Conservation (phyloP, 2,113 vertebrate species). For the Rhinoderma darwinii region DNA sequence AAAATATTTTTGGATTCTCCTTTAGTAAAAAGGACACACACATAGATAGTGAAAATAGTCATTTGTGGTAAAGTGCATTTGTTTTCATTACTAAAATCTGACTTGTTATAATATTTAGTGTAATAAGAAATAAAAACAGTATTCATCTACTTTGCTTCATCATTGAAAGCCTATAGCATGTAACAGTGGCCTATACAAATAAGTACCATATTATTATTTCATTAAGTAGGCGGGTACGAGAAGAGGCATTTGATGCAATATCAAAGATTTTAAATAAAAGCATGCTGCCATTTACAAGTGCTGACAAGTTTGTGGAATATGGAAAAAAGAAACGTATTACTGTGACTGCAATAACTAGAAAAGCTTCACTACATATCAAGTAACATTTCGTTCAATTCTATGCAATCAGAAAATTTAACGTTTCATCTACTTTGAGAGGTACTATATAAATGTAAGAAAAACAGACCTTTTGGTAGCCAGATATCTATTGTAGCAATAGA, state of each 20-base stretch:
- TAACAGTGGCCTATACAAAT: not conserved
- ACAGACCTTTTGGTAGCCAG: not conserved
- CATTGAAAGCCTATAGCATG: not conserved
- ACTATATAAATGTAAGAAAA: not conserved
- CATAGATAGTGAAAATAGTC: not conserved
- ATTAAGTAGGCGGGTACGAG: not conserved
- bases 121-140: constrained; percentile 9
- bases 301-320: not conserved
- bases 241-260: not conserved
- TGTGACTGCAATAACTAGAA: not conserved
- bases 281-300: not conserved
- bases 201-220: not conserved
- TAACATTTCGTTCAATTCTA: not conserved
- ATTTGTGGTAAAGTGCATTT: not conserved
- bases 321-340: not conserved
- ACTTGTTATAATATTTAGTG: not conserved
- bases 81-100: not conserved
- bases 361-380: not conserved
- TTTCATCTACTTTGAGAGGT: not conserved
- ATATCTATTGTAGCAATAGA: too few species aligned
- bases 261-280: not conserved
- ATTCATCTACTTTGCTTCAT: not conserved
- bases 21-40: not conserved
- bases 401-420: not conserved
- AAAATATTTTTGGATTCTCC: not conserved